Conservation (phyloP, 2,888 invertebrate genomes). For the Pyrochroa serraticornis region DNA sequence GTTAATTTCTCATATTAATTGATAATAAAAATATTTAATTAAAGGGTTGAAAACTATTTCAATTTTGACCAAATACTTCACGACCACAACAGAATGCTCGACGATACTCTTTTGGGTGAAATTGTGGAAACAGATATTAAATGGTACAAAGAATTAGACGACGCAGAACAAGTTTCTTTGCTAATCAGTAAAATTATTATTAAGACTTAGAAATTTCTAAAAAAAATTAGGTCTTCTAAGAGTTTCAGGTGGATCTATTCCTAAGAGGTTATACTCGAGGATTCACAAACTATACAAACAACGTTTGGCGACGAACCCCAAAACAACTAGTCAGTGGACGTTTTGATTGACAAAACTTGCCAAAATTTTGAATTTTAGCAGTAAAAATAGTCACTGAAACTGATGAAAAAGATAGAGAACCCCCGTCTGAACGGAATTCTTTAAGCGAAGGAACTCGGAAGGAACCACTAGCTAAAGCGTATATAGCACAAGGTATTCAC, state of each 20-base stretch:
- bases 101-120: conserved; percentile 29
- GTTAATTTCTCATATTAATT: no score
- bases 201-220: neutral
- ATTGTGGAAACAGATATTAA: conserved; percentile 30
- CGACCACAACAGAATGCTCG: conserved; percentile 42
- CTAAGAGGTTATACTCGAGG: no score
- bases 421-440: neutral
- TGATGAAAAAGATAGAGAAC: no score
- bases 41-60: neutral
- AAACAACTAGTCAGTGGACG: no score
- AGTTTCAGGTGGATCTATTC: neutral
- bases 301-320: no score
- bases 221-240: neutral
- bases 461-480: neutral
- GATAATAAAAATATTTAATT: no score
- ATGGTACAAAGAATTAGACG: conserved; percentile 36
- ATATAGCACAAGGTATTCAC: neutral
- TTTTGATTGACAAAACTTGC: no score
- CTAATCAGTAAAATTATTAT: conserved; percentile 23
- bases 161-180: conserved; percentile 32
- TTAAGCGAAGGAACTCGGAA: neutral
- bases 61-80: conserved; percentile 33
- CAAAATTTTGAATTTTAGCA: no score
- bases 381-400: no score
- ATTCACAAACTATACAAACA: no score